Evolutionary conservation across 1,140 invertebrate species (phyloP), one percentile per base, ranked within the genome.

Genomic region (Dendroctonus ponderosae): DNA sequence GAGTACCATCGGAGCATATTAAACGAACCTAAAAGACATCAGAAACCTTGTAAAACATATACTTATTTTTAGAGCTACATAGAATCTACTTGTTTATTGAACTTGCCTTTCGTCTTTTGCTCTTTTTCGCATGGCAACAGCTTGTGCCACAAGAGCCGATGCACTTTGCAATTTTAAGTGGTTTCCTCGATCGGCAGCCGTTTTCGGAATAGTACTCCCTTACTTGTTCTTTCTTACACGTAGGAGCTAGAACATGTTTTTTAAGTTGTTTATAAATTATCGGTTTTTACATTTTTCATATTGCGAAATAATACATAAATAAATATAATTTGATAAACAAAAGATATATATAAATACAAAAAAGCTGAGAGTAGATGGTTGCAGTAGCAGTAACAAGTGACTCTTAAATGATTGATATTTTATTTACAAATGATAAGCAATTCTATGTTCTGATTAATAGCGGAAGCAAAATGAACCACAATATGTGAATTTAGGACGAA

Each of bases 41-140:
- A 26, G 26, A 26, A 26, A 9, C 48, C 6, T 12, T 12, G 9
- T 64, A 26, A 26, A 26, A 26, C 3, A 3, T 26, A 26, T 26
- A 26, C 3, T 26, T 26, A 26, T 26, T 26, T 26, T 26, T 26
- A 26, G 26, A 26, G 26, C 26, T 3, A 26, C 1, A 26, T n/a
- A n/a, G n/a, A n/a, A n/a, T n/a, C n/a, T n/a, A n/a, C n/a, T n/a
- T n/a, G n/a, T n/a, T n/a, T n/a, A n/a, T n/a, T n/a, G n/a, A n/a
- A n/a, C n/a, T 74, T 81, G 97, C 93, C 85, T 94, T 94, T 78
- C 95, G 87, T 77, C 91, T 87, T 82, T 96, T 94, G 79, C 93
- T 92, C 74, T 92, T 87, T 15, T 93, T 90, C 61, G 89, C 87
- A 79, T 95, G 97, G 82, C 95, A 97, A 71, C 74, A 79, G 70